phyloP scores from a whole-genome alignment of 2,113 vertebrate species.

The Brachypodius melanocephalos region DNA sequence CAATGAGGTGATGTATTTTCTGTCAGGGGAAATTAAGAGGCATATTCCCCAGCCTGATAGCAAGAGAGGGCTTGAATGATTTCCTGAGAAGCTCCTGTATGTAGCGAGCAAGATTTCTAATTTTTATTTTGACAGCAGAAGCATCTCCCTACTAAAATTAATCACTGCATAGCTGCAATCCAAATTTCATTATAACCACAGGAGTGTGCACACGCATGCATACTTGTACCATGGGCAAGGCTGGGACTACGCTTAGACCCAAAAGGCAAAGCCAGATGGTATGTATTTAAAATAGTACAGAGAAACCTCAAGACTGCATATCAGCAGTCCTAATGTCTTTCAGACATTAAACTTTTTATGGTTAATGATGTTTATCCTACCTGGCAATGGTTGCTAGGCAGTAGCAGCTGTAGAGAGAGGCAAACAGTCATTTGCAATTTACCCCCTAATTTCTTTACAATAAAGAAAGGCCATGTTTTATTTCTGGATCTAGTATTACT shows the following conservation, averaged over 20 bases:
- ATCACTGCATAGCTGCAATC: neutral
- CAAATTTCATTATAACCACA: neutral
- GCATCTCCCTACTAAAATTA: neutral
- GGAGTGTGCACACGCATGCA: neutral
- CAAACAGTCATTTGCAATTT: slow-evolving; percentile 52
- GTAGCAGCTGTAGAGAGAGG: neutral
- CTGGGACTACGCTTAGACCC: neutral
- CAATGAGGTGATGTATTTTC: slow-evolving; percentile 50
- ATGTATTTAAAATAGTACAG: neutral
- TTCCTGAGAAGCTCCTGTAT: neutral
- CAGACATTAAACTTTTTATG: neutral
- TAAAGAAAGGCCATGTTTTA: slow-evolving; percentile 4
- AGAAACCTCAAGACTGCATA: neutral
- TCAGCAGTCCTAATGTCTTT: neutral
- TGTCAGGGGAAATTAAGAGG: slow-evolving; percentile 52
- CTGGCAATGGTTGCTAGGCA: slow-evolving; percentile 25
- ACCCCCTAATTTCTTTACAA: slow-evolving; percentile 13
- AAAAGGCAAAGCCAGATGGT: neutral
- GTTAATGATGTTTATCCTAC: slow-evolving; percentile 45
- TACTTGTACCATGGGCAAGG: neutral
- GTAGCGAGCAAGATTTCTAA: neutral
- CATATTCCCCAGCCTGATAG: neutral
- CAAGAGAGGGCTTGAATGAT: neutral
- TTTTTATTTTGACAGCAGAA: slow-evolving; percentile 26
- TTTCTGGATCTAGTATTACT: neutral